Conservation (phyloP, 2,888 invertebrate genomes). For the Escarpia spicata region DNA sequence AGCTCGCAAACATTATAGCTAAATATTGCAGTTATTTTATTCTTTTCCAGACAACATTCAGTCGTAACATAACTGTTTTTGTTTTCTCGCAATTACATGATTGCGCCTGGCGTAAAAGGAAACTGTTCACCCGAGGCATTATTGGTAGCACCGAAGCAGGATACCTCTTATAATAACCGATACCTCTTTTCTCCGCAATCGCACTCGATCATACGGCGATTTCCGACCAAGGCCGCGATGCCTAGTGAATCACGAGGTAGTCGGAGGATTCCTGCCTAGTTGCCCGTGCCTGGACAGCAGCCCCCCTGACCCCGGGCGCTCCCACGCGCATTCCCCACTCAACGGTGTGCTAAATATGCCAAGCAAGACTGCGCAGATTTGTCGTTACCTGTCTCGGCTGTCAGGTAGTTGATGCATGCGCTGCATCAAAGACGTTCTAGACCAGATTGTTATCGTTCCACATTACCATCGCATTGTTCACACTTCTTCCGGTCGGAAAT, state of each 20-base stretch:
- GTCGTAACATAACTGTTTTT: too few relatives aligned
- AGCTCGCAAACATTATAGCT: too few relatives aligned
- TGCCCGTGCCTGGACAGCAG: not conserved
- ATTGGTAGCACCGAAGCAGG: not conserved
- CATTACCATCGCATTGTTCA: not conserved
- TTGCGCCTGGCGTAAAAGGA: not conserved
- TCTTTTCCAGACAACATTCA: too few relatives aligned
- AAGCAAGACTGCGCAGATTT: not conserved
- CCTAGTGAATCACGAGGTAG: not conserved
- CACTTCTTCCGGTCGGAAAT: not conserved
- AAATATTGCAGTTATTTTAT: too few relatives aligned
- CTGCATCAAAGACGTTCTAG: not conserved
- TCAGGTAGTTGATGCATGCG: not conserved
- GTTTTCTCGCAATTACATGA: too few relatives aligned
- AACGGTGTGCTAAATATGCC: not conserved
- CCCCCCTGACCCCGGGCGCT: not conserved
- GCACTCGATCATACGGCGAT: not conserved
- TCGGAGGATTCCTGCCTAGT: not conserved
- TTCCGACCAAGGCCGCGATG: not conserved
- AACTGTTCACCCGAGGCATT: not conserved
- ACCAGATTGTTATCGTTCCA: conserved; percentile 12
- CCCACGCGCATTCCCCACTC: not conserved
- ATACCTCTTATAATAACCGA: not conserved
- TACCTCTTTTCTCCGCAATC: not conserved
- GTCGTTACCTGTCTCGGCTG: conserved; percentile 8